Conservation (phyloP, 2,113 vertebrate genomes). For the Ophthalmolycus amberensis region DNA sequence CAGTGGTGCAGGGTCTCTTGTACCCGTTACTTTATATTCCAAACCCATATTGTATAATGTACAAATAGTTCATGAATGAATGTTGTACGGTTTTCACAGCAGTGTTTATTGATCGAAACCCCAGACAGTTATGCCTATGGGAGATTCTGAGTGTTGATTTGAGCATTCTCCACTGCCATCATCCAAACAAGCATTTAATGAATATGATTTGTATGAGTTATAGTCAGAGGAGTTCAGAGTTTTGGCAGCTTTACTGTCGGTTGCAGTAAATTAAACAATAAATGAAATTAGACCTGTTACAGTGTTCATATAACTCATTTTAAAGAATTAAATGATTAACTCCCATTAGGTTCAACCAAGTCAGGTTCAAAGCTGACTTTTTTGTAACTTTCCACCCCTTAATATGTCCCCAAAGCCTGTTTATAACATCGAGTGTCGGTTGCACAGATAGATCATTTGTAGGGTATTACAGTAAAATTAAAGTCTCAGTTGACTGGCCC, state of each 20-base stretch:
- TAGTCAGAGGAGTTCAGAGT: too few species aligned
- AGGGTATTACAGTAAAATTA: slow-evolving; percentile 37
- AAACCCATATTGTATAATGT: too few species aligned
- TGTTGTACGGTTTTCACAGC: too few species aligned
- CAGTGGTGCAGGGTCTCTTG: background rate
- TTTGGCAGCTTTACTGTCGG: too few species aligned
- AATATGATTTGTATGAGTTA: too few species aligned
- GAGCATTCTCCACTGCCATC: too few species aligned
- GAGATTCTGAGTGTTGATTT: too few species aligned
- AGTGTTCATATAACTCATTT: background rate
- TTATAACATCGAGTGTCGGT: background rate
- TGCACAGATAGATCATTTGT: slow-evolving; percentile 14
- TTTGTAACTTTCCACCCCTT: background rate
- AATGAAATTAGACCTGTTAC: background rate
- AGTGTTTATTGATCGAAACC: too few species aligned
- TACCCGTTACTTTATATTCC: background rate
- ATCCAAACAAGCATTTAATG: too few species aligned
- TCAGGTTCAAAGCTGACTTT: background rate
- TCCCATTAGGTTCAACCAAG: too few species aligned
- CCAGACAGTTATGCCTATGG: too few species aligned
- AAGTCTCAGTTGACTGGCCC: slow-evolving; percentile 37
- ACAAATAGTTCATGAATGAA: background rate
- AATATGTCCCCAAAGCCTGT: background rate
- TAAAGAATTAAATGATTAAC: background rate
- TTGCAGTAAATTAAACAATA: background rate